Conservation (phyloP, 2,888 invertebrate species). For the Proisotoma minuta region DNA sequence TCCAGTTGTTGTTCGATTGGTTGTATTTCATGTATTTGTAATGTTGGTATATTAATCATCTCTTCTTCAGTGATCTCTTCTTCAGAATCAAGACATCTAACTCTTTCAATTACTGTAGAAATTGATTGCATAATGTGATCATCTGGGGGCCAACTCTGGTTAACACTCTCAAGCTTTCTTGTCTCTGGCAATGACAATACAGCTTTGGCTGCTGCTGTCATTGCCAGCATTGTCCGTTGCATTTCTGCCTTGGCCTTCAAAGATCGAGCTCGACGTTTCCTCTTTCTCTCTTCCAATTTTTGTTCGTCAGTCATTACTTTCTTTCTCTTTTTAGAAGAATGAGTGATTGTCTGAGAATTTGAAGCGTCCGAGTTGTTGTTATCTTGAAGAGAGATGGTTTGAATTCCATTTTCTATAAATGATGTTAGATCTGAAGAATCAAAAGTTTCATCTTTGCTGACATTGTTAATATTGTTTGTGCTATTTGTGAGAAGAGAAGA, state of each 20-base stretch:
- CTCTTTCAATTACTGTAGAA: not conserved
- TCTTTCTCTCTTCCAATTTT: too few relatives aligned
- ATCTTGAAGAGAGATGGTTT: not conserved
- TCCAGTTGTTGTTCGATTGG: too few relatives aligned
- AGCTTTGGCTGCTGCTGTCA: conserved; percentile 39
- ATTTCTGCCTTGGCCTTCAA: not conserved
- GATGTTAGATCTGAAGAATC: too few relatives aligned
- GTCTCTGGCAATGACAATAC: conserved; percentile 27
- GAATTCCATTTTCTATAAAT: not conserved
- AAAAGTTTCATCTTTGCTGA: too few relatives aligned
- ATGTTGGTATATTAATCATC: too few relatives aligned
- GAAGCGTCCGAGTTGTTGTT: not conserved
- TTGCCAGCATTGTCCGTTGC: conserved; percentile 37
- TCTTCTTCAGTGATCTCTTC: too few relatives aligned
- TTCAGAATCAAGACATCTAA: too few relatives aligned
- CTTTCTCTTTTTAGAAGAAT: not conserved
- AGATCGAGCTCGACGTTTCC: not conserved
- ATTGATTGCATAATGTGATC: not conserved
- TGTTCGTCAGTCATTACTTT: too few relatives aligned
- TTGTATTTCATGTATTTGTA: too few relatives aligned
- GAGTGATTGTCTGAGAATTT: too few relatives aligned
- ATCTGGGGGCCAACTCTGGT: not conserved
- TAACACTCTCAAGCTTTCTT: not conserved
- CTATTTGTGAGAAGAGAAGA: too few relatives aligned
- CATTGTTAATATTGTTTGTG: too few relatives aligned